These are phyloP conservation scores for Antechinus flavipes DNA, from an alignment of 2,113 vertebrate species.

Conservation along the genomic window DNA sequence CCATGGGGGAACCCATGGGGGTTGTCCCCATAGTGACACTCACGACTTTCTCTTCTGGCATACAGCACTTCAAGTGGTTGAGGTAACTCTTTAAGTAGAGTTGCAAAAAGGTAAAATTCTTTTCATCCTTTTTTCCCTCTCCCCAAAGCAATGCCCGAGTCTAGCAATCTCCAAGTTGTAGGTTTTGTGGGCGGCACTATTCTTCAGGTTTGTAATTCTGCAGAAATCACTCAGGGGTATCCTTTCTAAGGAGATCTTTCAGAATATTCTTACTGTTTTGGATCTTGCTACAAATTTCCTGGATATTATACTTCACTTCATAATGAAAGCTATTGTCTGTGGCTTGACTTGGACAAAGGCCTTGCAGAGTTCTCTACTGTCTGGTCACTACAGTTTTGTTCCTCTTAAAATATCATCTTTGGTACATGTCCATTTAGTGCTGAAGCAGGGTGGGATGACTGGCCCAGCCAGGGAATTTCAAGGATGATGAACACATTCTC, in stretches of 20 bases:
- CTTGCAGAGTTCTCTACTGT: constrained; percentile 98
- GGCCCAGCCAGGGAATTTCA: constrained; percentile 96
- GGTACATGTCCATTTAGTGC: constrained; percentile 94
- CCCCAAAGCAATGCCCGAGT: constrained; percentile 89
- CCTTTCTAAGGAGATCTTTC: constrained; percentile 89
- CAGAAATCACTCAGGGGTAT: constrained; percentile 91
- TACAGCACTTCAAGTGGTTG: constrained; percentile 95
- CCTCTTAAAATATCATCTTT: constrained; percentile 97
- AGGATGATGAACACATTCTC: constrained; percentile 95
- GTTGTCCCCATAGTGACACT: not conserved
- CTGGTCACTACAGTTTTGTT: constrained; percentile 94
- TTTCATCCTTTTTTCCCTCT: constrained; percentile 89
- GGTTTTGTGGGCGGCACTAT: constrained; percentile 95
- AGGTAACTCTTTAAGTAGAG: constrained; percentile 96
- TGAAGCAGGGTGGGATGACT: constrained; percentile 94
- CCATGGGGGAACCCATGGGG: constrained; percentile 79
- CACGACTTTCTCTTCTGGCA: constrained; percentile 98
- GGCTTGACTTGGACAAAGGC: constrained; percentile 93
- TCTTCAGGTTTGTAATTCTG: constrained; percentile 94
- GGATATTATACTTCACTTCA: constrained; percentile 92
- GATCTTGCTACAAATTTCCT: constrained; percentile 91
- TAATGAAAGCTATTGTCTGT: constrained; percentile 95
- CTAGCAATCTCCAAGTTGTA: constrained; percentile 93
- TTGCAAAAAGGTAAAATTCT: constrained; percentile 95
- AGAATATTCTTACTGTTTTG: constrained; percentile 93